phyloP scores from a whole-genome alignment of 2,113 vertebrate genomes.

The Scomber scombrus region DNA sequence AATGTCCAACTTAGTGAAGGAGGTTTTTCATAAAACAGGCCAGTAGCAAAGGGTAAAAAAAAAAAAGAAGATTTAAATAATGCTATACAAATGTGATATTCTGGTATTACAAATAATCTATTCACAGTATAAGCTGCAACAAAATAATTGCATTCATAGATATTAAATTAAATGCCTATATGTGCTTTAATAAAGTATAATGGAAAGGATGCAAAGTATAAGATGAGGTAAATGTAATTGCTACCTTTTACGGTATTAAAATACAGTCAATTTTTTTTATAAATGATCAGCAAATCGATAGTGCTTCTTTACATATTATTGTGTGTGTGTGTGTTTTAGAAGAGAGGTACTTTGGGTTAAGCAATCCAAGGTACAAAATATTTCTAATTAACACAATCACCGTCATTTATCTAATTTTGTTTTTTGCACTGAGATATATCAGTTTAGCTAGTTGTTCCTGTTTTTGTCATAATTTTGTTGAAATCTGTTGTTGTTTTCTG shows the following conservation, averaged over 20 bases:
- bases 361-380: neutral
- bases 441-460: neutral
- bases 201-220: neutral
- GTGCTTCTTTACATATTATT: neutral
- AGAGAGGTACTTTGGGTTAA: neutral
- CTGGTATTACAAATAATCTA: neutral
- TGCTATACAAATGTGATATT: too few species aligned
- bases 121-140: neutral
- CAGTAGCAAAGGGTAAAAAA: neutral
- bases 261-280: neutral
- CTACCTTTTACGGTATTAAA: neutral
- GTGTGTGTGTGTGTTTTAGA: too few species aligned
- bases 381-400: neutral
- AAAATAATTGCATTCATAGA: neutral
- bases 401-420: neutral
- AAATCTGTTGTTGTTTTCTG: constrained; percentile 20
- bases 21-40: neutral
- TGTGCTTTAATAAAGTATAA: neutral
- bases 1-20: too few species aligned
- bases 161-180: neutral
- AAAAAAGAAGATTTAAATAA: neutral
- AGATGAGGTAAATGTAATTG: neutral
- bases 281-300: neutral
- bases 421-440: neutral
- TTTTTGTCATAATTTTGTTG: neutral